These are phyloP conservation scores for Anomalospiza imberbis DNA, from an alignment of 2,797 vertebrate genomes.

Conservation along the genomic window DNA sequence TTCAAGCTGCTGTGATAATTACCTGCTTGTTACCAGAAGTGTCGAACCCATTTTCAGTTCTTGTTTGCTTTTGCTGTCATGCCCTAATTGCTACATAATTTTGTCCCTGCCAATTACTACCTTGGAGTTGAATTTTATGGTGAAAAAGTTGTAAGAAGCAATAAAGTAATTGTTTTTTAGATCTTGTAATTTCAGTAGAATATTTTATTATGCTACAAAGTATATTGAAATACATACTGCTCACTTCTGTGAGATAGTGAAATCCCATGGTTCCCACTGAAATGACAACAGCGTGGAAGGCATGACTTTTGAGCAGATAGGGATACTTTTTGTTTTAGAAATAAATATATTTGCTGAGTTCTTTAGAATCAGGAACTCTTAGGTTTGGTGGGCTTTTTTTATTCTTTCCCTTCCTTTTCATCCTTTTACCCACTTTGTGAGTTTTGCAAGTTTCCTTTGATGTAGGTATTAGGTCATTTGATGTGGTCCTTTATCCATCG, in stretches of 20 bases:
- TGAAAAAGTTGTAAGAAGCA: slow-evolving; percentile 61
- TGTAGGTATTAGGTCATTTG: not conserved
- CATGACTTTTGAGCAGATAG: not conserved
- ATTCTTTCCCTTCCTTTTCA: not conserved
- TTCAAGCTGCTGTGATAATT: slow-evolving; percentile 72
- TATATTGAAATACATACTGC: not conserved
- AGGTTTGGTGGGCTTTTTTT: not conserved
- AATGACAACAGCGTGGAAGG: not conserved
- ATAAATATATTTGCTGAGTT: not conserved
- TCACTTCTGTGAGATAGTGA: not conserved
- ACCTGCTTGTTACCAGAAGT: slow-evolving; percentile 70
- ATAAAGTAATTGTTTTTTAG: slow-evolving; percentile 56
- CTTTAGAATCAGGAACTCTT: not conserved
- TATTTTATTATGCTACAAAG: not conserved
- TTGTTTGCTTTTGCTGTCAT: slow-evolving; percentile 70
- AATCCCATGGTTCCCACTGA: not conserved
- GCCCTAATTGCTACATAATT: slow-evolving; percentile 69
- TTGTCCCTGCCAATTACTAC: slow-evolving; percentile 67
- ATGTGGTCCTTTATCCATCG: not conserved
- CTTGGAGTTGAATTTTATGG: slow-evolving; percentile 60
- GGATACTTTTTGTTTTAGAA: not conserved
- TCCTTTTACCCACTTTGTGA: not conserved
- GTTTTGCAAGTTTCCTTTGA: not conserved
- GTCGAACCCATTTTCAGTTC: slow-evolving; percentile 67
- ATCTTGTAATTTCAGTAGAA: not conserved